Evolutionary conservation across 2,888 invertebrate genomes (phyloP), one percentile per base, ranked within the genome.

Genomic region (Cacoxenus indagator): DNA sequence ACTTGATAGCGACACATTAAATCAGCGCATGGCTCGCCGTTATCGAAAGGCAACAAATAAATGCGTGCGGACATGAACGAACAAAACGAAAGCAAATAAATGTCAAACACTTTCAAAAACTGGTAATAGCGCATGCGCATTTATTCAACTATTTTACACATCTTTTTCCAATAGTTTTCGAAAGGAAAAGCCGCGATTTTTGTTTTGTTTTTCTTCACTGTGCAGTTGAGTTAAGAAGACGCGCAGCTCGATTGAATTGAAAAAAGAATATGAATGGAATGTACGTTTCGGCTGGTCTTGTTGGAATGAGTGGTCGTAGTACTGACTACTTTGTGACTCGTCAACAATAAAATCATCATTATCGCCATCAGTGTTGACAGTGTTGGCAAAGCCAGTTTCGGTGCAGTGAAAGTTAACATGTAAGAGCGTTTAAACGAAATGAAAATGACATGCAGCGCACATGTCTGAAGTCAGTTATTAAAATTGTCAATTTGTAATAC

Each of bases 381-480:
- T 3, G 19, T 59, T 59, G 59, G 17, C 22, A 37, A 59, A 54
- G 54, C 54, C 14, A 59, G 27, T 59, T 31, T 14, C 3, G 29
- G 24, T 9, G 31, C 19, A 59, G 59, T 59, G 59, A 59, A 59
- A 59, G 59, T 59, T 59, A 59, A 59, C 29, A 29, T 29, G n/a
- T n/a, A n/a, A n/a, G n/a, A 37, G 5, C 37, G 37, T 37, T 37
- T 37, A 14, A 37, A 37, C 14, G 37, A 37, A 37, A 37, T 37
- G 37, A 5, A 37, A 37, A 37, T 37, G 37, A 37, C 8, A 37
- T 11, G 37, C 37, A 8, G 37, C 37, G 14, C 37, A 14, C 37
- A 37, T 37, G 37, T 14, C 9, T 11, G 14, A 37, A 37, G 14
- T 37, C 37, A 37, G 37, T 37, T 37, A 37, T 14, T 37, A 1